Conservation (phyloP, 2,113 vertebrate species). For the Thomomys bottae region DNA sequence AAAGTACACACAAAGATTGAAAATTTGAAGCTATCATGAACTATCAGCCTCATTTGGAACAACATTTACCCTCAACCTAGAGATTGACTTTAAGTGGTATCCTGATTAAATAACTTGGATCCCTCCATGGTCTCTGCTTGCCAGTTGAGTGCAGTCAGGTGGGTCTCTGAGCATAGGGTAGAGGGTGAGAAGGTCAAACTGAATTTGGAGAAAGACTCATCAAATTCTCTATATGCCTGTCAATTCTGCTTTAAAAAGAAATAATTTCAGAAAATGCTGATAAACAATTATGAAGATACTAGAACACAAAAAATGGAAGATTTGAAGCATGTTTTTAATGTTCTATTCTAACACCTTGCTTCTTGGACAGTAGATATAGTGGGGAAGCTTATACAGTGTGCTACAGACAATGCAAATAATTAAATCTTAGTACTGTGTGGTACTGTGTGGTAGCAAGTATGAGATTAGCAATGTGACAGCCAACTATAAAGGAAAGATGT, state of each 20-base stretch:
- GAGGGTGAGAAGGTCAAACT: too few relatives aligned
- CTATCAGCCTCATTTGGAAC: not conserved
- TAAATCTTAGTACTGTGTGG: not conserved
- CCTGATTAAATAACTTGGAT: not conserved
- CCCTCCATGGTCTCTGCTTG: not conserved
- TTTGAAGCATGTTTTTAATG: not conserved
- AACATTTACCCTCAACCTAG: not conserved
- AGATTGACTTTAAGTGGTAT: not conserved
- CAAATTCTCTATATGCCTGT: not conserved
- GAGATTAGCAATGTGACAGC: not conserved
- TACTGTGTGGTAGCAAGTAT: accelerated
- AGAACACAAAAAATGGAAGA: not conserved
- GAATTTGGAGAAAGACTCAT: not conserved
- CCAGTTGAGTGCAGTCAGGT: too few relatives aligned
- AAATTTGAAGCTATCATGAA: not conserved
- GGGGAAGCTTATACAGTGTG: not conserved
- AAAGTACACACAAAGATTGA: not conserved
- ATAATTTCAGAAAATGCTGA: not conserved
- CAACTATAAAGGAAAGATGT: not conserved
- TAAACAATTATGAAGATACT: too few relatives aligned
- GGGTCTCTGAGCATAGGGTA: not conserved
- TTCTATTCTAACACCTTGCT: not conserved
- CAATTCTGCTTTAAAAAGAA: not conserved
- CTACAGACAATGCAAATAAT: not conserved
- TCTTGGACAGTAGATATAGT: not conserved